Evolutionary conservation across 2,888 invertebrate genomes (phyloP), one percentile per base, ranked within the genome.

Genomic region (Ormyrus rosae): DNA sequence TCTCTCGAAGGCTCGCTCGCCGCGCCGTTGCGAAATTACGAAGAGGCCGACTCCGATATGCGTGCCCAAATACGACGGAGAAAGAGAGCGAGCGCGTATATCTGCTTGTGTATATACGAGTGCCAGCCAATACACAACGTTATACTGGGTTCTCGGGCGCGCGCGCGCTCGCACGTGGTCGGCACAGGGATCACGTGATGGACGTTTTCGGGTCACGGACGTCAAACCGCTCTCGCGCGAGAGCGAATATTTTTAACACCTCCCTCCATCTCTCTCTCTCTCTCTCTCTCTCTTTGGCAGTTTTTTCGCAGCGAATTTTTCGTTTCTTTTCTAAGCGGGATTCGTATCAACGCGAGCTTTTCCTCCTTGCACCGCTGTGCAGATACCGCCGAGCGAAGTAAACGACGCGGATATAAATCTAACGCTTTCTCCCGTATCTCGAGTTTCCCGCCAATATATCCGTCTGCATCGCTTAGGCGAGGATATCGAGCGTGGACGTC

Each of bases 141-240:
- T 19, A 19, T 19, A 19, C 19, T 19, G 19, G 19, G 19, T 19
- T 19, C 19, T 19, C 19, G 19, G 19, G 13, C 34, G 71, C 51
- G 55, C 56, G 48, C 19, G 19, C 19, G 1, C 19, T 19, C 19
- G 53, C 82, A 82, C 82, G 84, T 83, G 82, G 73, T 80, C 65
- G 65, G 69, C 75, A 69, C 69, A 51, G 50, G 53, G 64, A 79
- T 78, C 78, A 63, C 75, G 78, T 85, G 85, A 85, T 74, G 72
- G 86, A 86, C 86, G 84, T 76, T 86, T 86, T 85, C 83, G 80
- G 86, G 86, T 86, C 86, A 86, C 72, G 85, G 84, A 84, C 84
- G 82, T 81, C 80, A 83, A 82, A 76, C 60, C 73, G 64, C 79
- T 75, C 76, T 78, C 83, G 83, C 56, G 55, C 50, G 72, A 48